Evolutionary conservation across 2,888 invertebrate genomes (phyloP).

Genomic region (Scrobipalpa atriplicella): DNA sequence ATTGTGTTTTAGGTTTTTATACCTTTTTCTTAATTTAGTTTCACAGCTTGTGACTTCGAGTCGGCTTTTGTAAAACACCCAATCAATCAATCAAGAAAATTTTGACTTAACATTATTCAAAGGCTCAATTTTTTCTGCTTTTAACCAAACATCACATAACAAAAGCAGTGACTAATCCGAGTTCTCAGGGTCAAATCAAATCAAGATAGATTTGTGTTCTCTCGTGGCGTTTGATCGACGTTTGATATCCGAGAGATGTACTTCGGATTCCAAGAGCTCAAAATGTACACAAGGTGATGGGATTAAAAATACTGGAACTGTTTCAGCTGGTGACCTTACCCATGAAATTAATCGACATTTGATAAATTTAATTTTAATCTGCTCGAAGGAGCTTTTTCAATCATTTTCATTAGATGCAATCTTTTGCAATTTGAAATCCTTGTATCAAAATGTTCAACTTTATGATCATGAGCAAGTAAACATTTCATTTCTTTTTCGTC

Average conservation of each 20-base stretch:
- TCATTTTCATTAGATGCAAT: no score
- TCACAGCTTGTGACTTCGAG: slow-evolving; percentile 20
- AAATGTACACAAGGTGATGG: not conserved
- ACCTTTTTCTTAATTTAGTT: slow-evolving; percentile 25
- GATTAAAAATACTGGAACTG: not conserved
- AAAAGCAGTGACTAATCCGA: slow-evolving; percentile 71
- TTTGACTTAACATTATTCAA: slow-evolving; percentile 34
- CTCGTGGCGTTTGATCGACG: slow-evolving; percentile 76
- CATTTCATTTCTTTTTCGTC: no score
- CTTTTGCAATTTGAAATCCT: no score
- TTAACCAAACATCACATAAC: slow-evolving; percentile 51
- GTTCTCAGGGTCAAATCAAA: slow-evolving; percentile 63
- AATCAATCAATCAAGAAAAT: slow-evolving; percentile 44
- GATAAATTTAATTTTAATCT: slow-evolving; percentile 23
- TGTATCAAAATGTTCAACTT: no score
- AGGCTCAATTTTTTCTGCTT: slow-evolving; percentile 41
- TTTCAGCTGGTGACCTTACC: not conserved
- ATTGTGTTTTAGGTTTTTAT: not conserved
- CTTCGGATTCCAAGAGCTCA: slow-evolving; percentile 26
- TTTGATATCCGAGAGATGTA: slow-evolving; percentile 65
- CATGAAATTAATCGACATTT: not conserved
- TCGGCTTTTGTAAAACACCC: slow-evolving; percentile 22
- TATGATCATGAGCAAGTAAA: no score
- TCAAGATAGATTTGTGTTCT: slow-evolving; percentile 57
- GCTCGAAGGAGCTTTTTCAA: no score